Evolutionary conservation across 2,113 vertebrate genomes (phyloP).

Genomic region (Onychostruthus taczanowskii): DNA sequence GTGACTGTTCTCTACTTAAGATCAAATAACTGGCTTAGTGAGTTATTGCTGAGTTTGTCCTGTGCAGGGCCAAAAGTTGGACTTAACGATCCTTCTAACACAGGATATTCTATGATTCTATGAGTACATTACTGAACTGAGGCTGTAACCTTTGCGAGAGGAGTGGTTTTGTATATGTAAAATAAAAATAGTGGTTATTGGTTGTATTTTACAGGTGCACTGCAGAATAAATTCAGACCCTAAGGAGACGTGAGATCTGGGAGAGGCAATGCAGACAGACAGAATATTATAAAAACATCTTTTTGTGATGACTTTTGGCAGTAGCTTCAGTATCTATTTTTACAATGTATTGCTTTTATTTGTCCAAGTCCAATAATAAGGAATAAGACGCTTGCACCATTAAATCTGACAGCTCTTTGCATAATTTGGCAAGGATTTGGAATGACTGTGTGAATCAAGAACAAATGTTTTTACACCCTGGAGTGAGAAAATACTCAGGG

Average conservation of each 20-base stretch:
- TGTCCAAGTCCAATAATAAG: not conserved
- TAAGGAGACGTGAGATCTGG: not conserved
- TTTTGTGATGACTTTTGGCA: not conserved
- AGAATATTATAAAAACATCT: not conserved
- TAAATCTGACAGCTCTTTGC: conserved; percentile 19
- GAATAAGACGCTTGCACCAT: not conserved
- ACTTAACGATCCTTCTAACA: not conserved
- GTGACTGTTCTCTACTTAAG: not conserved
- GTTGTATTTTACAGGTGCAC: not conserved
- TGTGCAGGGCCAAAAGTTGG: not conserved
- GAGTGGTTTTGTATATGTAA: not conserved
- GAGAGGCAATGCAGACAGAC: not conserved
- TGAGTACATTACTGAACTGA: not conserved
- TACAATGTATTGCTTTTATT: conserved; percentile 13
- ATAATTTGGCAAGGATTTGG: conserved; percentile 33
- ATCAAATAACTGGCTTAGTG: not conserved
- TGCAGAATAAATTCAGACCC: not conserved
- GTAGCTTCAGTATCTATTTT: not conserved
- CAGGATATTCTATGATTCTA: not conserved
- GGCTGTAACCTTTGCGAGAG: rapidly evolving
- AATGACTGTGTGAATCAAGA: not conserved
- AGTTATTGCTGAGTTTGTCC: not conserved
- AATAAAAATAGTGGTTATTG: not conserved
- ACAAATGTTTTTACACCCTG: conserved; percentile 44
- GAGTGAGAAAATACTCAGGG: conserved; percentile 21